Percentiles rank a stretch among this genome's conserved stretches.
Evolutionary conservation across 2,888 invertebrate species (phyloP).

Genomic region (Vandiemenella viatica): DNA sequence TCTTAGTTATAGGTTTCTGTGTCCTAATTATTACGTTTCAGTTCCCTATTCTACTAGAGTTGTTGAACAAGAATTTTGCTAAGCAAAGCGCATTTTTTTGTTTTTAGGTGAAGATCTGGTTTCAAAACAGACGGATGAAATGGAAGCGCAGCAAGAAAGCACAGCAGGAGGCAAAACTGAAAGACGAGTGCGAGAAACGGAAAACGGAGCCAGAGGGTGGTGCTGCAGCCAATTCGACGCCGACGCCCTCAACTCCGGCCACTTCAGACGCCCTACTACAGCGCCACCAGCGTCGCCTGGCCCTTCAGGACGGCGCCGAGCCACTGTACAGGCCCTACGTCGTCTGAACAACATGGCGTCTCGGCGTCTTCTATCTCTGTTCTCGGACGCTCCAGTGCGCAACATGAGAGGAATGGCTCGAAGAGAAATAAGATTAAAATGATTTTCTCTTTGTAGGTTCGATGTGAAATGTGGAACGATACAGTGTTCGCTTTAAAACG

Average conservation of each 20-base stretch:
- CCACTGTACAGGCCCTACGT: constrained; percentile 34
- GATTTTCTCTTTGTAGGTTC: no score
- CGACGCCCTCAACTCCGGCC: background rate
- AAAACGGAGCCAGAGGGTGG: background rate
- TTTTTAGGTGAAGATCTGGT: constrained; percentile 90
- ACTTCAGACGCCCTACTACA: background rate
- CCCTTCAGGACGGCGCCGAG: constrained; percentile 23
- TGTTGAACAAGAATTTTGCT: no score
- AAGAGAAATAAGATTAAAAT: no score
- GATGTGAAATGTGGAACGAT: no score
- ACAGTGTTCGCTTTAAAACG: no score
- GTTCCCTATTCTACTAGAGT: no score
- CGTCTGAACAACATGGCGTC: constrained; percentile 25
- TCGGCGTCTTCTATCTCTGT: no score
- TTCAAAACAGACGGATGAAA: constrained; percentile 96
- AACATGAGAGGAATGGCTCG: no score
- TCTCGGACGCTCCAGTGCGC: no score
- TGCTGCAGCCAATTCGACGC: background rate
- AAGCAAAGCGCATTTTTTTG: no score
- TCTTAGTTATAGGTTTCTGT: no score
- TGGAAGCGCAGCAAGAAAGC: constrained; percentile 97
- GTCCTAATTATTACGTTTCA: no score
- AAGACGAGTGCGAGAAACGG: constrained; percentile 20
- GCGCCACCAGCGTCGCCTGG: constrained; percentile 8
- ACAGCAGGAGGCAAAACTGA: constrained; percentile 56